Conservation (phyloP, 1,140 invertebrate genomes). For the Xylocopa sonorina region DNA sequence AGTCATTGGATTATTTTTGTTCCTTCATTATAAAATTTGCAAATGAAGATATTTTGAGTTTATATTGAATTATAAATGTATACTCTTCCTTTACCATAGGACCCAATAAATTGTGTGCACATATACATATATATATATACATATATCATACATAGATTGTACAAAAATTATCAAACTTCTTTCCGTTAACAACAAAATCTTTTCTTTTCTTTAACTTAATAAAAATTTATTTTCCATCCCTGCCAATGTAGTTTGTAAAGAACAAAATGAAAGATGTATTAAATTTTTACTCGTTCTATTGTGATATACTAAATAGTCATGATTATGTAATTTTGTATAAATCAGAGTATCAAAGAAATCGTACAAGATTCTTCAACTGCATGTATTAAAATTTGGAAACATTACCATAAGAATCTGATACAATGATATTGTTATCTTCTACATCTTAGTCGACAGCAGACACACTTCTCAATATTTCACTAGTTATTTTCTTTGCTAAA, state of each 20-base stretch:
- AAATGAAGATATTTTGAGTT: background rate
- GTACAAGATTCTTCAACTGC: background rate
- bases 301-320: slow-evolving; percentile 14
- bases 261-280: background rate
- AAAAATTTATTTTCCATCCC: background rate
- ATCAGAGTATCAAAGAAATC: background rate
- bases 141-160: slow-evolving; percentile 32
- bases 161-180: slow-evolving; percentile 31
- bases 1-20: background rate
- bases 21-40: background rate
- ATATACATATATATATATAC: slow-evolving; percentile 2
- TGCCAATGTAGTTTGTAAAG: background rate
- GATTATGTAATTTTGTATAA: slow-evolving; percentile 29
- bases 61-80: background rate
- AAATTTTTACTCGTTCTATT: slow-evolving; percentile 2
- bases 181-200: slow-evolving; percentile 26
- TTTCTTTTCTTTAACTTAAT: slow-evolving; percentile 19
- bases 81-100: background rate
- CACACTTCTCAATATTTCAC: slow-evolving; percentile 34
- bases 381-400: slow-evolving; percentile 1
- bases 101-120: background rate
- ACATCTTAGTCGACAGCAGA: background rate
- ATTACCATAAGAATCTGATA: slow-evolving; percentile 46
- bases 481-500: slow-evolving; percentile 41
- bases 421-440: slow-evolving; percentile 30